Conservation (phyloP, 2,113 vertebrate species). For the Barbus barbus region DNA sequence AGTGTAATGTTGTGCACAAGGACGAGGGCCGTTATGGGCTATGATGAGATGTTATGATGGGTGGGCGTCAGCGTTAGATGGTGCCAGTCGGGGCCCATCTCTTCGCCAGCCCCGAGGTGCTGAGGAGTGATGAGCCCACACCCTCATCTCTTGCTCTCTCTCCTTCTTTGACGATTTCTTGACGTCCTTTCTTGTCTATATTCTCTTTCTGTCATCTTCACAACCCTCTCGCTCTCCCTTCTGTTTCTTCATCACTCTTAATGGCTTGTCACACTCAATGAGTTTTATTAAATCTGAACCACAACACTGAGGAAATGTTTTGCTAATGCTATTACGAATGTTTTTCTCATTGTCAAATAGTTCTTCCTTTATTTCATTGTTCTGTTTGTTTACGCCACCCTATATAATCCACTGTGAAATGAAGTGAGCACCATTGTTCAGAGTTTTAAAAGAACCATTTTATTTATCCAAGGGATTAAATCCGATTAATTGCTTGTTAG, state of each 20-base stretch:
- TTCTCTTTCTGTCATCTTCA: constrained; percentile 17
- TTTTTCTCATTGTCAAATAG: not conserved
- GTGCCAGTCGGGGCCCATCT: constrained; percentile 47
- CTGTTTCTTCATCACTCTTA: constrained; percentile 2
- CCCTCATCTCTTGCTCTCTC: constrained; percentile 18
- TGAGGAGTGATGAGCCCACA: constrained; percentile 25
- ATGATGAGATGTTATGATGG: constrained; percentile 37
- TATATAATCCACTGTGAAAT: constrained; percentile 32
- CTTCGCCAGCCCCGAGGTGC: constrained; percentile 52
- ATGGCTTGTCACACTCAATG: constrained; percentile 1
- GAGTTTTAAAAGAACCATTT: constrained; percentile 9
- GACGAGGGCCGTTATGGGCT: constrained; percentile 11
- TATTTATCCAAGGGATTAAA: constrained; percentile 32
- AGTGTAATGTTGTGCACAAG: not conserved
- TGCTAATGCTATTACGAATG: constrained; percentile 33
- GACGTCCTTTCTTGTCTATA: constrained; percentile 20
- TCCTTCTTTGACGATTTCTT: constrained; percentile 20
- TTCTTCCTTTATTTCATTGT: constrained; percentile 36
- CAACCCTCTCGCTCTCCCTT: not conserved
- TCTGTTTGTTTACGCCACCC: constrained; percentile 30
- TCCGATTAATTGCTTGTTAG: constrained; percentile 1
- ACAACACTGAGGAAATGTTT: constrained; percentile 35
- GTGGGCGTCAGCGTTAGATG: constrained; percentile 28
- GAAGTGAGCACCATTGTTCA: constrained; percentile 22
- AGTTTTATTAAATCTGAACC: constrained; percentile 37